A percentile compares a stretch with the other conserved stretches of the same genome.
Conservation (phyloP, 2,113 vertebrate species). For the Tachycineta bicolor region DNA sequence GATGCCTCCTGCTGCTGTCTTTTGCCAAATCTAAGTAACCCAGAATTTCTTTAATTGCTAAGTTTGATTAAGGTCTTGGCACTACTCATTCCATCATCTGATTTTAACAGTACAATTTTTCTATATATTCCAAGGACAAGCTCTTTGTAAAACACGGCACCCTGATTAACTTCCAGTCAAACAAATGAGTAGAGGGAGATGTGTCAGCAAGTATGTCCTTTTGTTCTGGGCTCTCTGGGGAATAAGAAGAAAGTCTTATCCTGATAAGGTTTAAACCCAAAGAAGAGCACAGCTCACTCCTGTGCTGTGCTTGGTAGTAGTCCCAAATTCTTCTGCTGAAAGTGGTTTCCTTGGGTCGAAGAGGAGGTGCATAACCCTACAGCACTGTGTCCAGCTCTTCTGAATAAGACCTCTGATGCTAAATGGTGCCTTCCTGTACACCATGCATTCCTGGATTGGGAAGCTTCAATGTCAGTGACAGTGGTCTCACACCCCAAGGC, state of each 20-base stretch:
- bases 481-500: not conserved
- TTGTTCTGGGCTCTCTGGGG: not conserved
- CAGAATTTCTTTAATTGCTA: not conserved
- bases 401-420: not conserved
- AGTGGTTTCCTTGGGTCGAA: not conserved
- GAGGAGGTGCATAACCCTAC: not conserved
- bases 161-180: not conserved
- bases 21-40: not conserved
- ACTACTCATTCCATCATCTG: not conserved
- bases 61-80: not conserved
- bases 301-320: not conserved
- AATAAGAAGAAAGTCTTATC: not conserved
- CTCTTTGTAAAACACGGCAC: not conserved
- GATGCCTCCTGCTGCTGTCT: not conserved
- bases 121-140: not conserved
- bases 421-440: not conserved
- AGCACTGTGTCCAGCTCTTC: not conserved
- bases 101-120: not conserved
- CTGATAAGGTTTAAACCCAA: not conserved
- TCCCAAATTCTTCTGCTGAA: not conserved
- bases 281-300: not conserved
- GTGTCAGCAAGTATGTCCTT: not conserved
- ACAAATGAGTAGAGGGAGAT: not conserved
- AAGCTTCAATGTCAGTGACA: not conserved
- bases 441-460: rapidly evolving